Evolutionary conservation across 2,888 invertebrate species (phyloP).

Genomic region (Cosmopolites sordidus): DNA sequence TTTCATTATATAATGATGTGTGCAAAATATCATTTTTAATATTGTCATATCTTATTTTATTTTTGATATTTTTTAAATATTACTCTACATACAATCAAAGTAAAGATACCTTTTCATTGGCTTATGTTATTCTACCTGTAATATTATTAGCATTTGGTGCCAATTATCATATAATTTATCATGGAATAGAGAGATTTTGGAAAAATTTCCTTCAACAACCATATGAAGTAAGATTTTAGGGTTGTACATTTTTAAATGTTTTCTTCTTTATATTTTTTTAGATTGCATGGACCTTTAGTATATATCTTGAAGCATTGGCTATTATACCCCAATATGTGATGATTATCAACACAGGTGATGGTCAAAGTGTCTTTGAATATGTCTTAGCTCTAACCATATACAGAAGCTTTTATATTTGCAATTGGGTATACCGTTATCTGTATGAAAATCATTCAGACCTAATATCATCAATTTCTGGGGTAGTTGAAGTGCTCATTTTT

Average conservation of each 20-base stretch:
- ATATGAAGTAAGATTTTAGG: not conserved
- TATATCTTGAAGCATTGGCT: constrained; percentile 10
- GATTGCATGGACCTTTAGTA: constrained; percentile 7
- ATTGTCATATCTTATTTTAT: not conserved
- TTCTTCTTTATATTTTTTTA: constrained; percentile 1
- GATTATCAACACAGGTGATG: constrained; percentile 3
- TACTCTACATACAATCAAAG: not conserved
- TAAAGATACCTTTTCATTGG: constrained; percentile 1
- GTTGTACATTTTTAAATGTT: not conserved
- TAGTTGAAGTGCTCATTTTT: constrained; percentile 3
- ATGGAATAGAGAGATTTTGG: not conserved
- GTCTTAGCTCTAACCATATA: not conserved
- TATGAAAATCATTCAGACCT: not conserved
- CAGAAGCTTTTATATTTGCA: constrained; percentile 5
- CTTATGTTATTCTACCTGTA: not conserved
- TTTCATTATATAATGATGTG: not conserved
- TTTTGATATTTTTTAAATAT: constrained; percentile 1
- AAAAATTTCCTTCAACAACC: not conserved
- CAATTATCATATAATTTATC: not conserved
- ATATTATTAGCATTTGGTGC: not conserved
- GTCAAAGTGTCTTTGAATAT: not conserved
- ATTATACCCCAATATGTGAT: constrained; percentile 8
- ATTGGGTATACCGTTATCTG: constrained; percentile 5
- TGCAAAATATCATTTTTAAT: constrained; percentile 1
- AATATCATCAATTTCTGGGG: constrained; percentile 2